Base-by-base conservation (phyloP, 2,888 invertebrate genomes). In the Ecdyonurus torrentis region DNA sequence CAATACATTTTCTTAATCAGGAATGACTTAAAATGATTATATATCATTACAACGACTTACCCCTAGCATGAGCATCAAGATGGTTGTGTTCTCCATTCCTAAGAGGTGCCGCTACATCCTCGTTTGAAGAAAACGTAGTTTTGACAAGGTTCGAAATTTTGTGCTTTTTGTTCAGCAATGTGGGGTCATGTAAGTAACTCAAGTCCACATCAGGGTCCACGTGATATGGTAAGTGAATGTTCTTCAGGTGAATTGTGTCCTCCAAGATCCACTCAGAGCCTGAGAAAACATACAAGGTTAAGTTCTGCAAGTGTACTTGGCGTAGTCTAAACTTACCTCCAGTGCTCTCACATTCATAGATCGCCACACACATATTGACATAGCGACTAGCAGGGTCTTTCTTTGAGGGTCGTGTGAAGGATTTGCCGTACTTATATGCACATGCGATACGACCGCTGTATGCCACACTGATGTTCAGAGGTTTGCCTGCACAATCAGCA, bases 341-440 rank as follows among this genome's bases (percentile, higher is more conserved):
- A 3, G 96, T 96, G 67, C 97, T 97, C 77, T 99, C 99, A 74
- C 99, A 99, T 74, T 99, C 99, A 77, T 96, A 98, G 67, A 99
- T 96, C 58, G 95, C 93, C 5, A 99, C 94, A 75, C 90, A 89
- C 1, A 93, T 78, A 74, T 93, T 92, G 23, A 93, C 91, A 73
- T 88, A 93, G 63, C 92, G 81, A 1, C 89, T 89, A 66, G 87
- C 85, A 1, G 85, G 85, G 73, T 87, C 85, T 67, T 79, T 82
- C 69, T 84, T 84, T 59, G 87, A 87, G 0, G 86, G 86, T 0
- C 91, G 79, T 0, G 91, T 91, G 73, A 92, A 92, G 15, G 91
- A 91, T 66, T 89, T 86, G 0, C 93, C 92, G 71, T 91, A 89
- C 72, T 96, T 94, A 75, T 96, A 98, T 2, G 98, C 98, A 75